Evolutionary conservation across 2,113 vertebrate species (phyloP).

Genomic region (Microtus ochrogaster): DNA sequence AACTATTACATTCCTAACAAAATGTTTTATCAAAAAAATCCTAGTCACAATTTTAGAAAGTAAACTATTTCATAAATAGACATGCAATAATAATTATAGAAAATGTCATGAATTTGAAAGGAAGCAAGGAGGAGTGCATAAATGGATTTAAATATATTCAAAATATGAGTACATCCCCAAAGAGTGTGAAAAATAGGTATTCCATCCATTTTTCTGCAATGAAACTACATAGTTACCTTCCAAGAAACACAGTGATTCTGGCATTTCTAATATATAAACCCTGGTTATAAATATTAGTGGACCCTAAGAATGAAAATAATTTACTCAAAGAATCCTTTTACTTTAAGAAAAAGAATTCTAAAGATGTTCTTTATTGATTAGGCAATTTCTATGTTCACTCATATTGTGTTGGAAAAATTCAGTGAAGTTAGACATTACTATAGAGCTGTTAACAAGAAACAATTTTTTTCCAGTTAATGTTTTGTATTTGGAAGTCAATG

Average conservation of each 20-base stretch:
- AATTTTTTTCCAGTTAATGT: not conserved
- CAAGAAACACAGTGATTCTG: not conserved
- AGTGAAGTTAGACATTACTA: not conserved
- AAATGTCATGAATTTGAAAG: not conserved
- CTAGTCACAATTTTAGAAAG: slow-evolving; percentile 9
- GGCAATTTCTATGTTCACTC: not conserved
- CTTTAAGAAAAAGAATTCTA: not conserved
- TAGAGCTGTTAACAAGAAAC: not conserved
- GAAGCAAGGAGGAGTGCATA: not conserved
- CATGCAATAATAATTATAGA: not conserved
- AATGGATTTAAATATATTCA: not conserved
- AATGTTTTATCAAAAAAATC: too few relatives aligned
- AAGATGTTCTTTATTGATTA: not conserved
- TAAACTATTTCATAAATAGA: slow-evolving; percentile 21
- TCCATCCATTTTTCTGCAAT: not conserved
- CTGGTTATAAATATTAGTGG: not conserved
- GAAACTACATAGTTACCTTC: not conserved
- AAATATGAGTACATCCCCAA: not conserved
- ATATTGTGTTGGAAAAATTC: not conserved
- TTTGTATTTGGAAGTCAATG: not conserved
- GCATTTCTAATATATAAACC: slow-evolving; percentile 1
- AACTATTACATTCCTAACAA: too few relatives aligned
- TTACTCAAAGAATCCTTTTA: not conserved
- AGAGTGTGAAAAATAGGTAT: not conserved
- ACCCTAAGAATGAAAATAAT: not conserved